Base-by-base conservation (phyloP, 2,888 invertebrate species). In the Hydriomena furcata region DNA sequence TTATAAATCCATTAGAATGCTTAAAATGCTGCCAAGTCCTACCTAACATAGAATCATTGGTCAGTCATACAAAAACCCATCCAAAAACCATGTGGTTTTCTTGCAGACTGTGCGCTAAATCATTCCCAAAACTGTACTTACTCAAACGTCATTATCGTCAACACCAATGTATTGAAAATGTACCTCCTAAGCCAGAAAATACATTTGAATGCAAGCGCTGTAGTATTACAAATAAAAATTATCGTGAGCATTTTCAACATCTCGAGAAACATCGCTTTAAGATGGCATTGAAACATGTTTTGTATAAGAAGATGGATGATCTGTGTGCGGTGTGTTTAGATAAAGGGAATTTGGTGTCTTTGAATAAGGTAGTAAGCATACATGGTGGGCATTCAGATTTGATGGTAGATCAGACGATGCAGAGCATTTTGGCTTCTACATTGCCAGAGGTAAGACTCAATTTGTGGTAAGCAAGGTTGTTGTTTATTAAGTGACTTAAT, bases 181-280 rank as follows among this genome's bases (percentile, higher is more conserved):
- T 3, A 25, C 5, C 7, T 5, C 13, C 34, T 0, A 45, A 47
- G 2, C 53, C 60, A 58, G 7, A 12, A 34, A 0, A 52, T 47
- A 1, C 21, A 20, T 87, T 81, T 52, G 65, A 66, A 55, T 90
- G 89, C 27, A 72, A 63, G 0, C 63, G 70, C 32, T 90, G 89
- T 57, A 75, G 73, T 0, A 42, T 60, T 2, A 31, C 42, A 0
- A 76, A 57, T 5, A 64, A 71, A 0, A 66, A 65, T 32, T 73
- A 77, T 6, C 63, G 66, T 1, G 38, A 66, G 11, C 82, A 84
- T 60, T 63, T 86, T 12, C 80, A 80, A 25, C 89, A 90, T 60
- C 59, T 84, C 10, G 89, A 89, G 32, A 90, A 86, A 52, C 89
- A 90, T 58, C 84, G 82, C 41, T 90, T 90, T 47, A 79, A 80